Conservation (phyloP, 1,140 invertebrate species). For the Littorina saxatilis region DNA sequence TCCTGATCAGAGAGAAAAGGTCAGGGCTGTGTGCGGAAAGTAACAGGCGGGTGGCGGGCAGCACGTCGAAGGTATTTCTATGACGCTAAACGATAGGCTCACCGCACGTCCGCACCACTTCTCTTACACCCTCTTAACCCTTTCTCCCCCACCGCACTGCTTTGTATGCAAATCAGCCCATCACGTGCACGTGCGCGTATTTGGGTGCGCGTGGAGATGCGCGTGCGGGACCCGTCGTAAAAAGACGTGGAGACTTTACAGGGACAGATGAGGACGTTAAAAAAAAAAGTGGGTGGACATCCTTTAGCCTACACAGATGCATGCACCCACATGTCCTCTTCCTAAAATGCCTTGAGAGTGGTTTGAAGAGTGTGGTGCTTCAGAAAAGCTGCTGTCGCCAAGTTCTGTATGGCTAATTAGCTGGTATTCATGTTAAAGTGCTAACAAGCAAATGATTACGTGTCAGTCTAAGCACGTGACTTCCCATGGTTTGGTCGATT, state of each 20-base stretch:
- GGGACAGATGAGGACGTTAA: constrained; percentile 25
- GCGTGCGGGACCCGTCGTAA: neutral
- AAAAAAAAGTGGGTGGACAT: neutral
- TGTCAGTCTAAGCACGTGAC: no score
- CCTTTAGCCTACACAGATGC: no score
- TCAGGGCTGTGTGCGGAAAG: neutral
- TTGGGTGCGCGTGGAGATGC: constrained; percentile 9
- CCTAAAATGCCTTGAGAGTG: no score
- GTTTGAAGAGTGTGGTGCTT: no score
- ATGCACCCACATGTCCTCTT: no score
- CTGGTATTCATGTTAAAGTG: no score
- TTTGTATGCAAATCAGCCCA: constrained; percentile 25
- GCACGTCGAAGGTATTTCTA: neutral
- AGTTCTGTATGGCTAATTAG: no score
- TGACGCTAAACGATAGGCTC: neutral
- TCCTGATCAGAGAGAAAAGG: neutral
- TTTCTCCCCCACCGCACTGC: neutral
- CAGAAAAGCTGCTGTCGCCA: no score
- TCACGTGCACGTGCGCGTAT: constrained; percentile 20
- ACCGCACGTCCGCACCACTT: neutral
- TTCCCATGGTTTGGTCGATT: no score
- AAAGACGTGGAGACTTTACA: neutral
- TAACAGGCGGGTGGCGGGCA: neutral
- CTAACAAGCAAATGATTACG: no score
- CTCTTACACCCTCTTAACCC: neutral